Evolutionary conservation across 2,113 vertebrate genomes (phyloP), one percentile per base, ranked within the genome.

Genomic region (Irena cyanogastra): DNA sequence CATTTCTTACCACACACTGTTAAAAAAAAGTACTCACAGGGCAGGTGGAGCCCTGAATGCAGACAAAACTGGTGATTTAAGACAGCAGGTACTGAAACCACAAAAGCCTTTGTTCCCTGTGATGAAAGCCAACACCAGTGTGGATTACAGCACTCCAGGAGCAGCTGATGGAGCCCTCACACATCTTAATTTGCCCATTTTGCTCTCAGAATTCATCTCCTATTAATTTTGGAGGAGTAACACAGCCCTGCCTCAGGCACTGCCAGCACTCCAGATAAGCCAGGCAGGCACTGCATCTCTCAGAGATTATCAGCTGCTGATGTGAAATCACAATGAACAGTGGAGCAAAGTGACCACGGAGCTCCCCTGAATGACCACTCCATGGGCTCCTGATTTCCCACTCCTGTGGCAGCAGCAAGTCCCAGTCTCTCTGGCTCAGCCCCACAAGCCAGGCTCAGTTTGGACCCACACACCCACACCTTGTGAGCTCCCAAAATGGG

Each of bases 381-480:
- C 12, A 6, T 0, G 19, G 74, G 39, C 41, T 94, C 59, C 33
- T 26, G 3, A 10, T 13, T 30, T n/a, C 47, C 74, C 56, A 5
- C 9, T 69, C 44, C 54, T 18, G 9, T 8, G 7, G 37, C 72
- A 45, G n/a, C 24, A 49, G 53, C n/a, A 41, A 23, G 37, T 49
- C n/a, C 50, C 68, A 61, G 10, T 7, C 27, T 13, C 45, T 65
- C 26, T 45, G 61, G 45, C 66, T 87, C 21, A 35, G 35, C 7
- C 61, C 13, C 66, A 28, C 15, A 22, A 53, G 5, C 3, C 56
- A 42, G 31, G 11, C 41, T 86, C 31, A 7, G 33, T 6, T 10
- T 4, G 9, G 4, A 68, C 24, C 7, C 22, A 10, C 18, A 21
- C 0, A 1, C 12, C 5, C 37, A 5, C 2, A 53, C 21, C 4